Conservation (phyloP, 1,140 invertebrate genomes). For the Heterodera schachtii region DNA sequence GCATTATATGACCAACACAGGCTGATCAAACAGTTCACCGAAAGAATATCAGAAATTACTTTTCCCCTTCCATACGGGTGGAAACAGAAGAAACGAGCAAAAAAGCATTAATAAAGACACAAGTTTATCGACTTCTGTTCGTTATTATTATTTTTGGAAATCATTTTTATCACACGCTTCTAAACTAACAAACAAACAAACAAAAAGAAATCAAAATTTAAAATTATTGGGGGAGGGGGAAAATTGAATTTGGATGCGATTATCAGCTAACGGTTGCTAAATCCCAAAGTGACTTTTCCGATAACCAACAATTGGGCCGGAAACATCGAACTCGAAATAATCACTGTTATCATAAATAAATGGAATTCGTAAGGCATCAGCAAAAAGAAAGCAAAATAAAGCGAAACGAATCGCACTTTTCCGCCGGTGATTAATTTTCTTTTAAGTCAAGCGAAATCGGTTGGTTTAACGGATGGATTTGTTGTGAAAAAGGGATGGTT, state of each 20-base stretch:
- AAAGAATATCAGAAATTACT: neutral
- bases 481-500: too few species aligned
- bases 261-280: neutral
- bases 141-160: too few species aligned
- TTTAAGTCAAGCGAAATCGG: neutral
- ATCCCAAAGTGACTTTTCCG: too few species aligned
- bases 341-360: neutral
- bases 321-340: constrained; percentile 2
- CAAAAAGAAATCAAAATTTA: too few species aligned
- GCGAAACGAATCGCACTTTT: neutral
- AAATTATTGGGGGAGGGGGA: too few species aligned
- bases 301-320: neutral
- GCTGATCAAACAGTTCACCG: constrained; percentile 3
- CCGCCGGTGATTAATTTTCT: neutral
- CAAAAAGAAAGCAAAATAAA: neutral
- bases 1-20: constrained; percentile 39
- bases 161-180: too few species aligned
- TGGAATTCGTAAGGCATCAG: constrained; percentile 1
- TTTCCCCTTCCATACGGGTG: neutral
- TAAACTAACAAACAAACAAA: too few species aligned
- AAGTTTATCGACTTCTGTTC: too few species aligned
- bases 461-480: too few species aligned
- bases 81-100: neutral
- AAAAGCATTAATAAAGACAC: neutral
- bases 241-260: neutral